These are phyloP conservation scores for Mastacembelus armatus DNA, from an alignment of 2,797 vertebrate genomes.

Conservation along the genomic window DNA sequence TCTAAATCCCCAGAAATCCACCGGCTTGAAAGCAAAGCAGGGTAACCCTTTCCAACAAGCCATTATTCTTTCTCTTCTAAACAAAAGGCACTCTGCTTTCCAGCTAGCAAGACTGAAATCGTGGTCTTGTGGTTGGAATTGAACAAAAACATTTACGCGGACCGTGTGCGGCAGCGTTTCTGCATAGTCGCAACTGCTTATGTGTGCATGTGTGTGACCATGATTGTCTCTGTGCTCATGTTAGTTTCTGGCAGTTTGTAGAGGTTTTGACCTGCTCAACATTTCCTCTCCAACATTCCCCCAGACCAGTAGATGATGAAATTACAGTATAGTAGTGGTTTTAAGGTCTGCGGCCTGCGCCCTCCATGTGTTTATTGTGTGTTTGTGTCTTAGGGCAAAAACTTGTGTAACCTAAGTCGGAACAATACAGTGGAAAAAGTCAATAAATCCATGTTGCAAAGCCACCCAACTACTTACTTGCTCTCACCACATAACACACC, in stretches of 20 bases:
- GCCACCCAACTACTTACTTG: neutral
- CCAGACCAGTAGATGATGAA: conserved; percentile 47
- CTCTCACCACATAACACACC: neutral
- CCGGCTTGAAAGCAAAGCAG: conserved; percentile 62
- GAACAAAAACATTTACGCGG: conserved; percentile 63
- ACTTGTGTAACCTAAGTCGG: conserved; percentile 17
- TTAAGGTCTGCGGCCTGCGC: conserved; percentile 27
- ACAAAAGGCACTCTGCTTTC: conserved; percentile 67
- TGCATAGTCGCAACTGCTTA: conserved; percentile 16
- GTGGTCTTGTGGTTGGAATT: conserved; percentile 61
- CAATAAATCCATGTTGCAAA: conserved; percentile 15
- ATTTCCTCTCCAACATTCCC: conserved; percentile 27
- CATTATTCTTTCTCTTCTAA: conserved; percentile 64
- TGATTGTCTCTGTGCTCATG: neutral
- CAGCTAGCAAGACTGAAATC: conserved; percentile 56
- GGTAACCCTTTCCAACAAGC: conserved; percentile 59
- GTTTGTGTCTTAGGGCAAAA: conserved; percentile 1
- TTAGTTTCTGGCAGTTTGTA: too few species aligned
- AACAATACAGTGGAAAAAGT: conserved; percentile 29
- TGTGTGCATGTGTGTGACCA: neutral
- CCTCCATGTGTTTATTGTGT: conserved; percentile 3
- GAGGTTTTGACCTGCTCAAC: conserved; percentile 45
- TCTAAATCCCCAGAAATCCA: conserved; percentile 74
- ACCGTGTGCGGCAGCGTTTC: conserved; percentile 20
- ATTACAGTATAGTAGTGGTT: conserved; percentile 64